These are phyloP conservation scores for Tokudaia tokunoshimensis DNA, from an alignment of 2,797 vertebrate genomes.

Conservation along the genomic window DNA sequence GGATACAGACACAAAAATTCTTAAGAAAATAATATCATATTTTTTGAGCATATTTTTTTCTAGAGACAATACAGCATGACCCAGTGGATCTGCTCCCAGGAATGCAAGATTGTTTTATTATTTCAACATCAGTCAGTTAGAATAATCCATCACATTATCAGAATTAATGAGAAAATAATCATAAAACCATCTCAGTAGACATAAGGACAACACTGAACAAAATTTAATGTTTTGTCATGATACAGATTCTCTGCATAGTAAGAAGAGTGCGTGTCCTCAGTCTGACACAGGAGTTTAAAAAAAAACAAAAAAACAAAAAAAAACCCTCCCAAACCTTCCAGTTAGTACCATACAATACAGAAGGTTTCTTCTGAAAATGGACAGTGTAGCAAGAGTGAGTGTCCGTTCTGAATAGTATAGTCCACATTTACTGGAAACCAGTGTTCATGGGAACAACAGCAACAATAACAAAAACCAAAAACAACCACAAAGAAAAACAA, in stretches of 20 bases:
- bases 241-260: neutral
- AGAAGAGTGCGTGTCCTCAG: neutral
- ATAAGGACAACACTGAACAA: conserved; percentile 13
- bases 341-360: neutral
- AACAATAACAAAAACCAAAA: neutral
- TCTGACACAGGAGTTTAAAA: neutral
- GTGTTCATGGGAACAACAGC: neutral
- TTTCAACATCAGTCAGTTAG: conserved; percentile 44
- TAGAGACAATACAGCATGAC: conserved; percentile 43
- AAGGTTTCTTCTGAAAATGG: neutral
- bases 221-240: neutral
- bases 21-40: conserved; percentile 80
- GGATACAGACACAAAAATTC: conserved; percentile 77
- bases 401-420: neutral
- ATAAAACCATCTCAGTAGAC: conserved; percentile 2
- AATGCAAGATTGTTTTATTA: conserved; percentile 67
- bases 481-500: neutral
- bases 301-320: neutral
- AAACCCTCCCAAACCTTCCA: neutral
- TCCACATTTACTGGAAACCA: neutral
- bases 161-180: conserved; percentile 61
- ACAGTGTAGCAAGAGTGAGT: conserved; percentile 19
- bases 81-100: conserved; percentile 31
- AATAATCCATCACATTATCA: conserved; percentile 64
- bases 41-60: neutral